A percentile compares a stretch with the other conserved stretches of the same genome.
Conservation (phyloP, 2,113 vertebrate genomes). For the Copsychus sechellarum region DNA sequence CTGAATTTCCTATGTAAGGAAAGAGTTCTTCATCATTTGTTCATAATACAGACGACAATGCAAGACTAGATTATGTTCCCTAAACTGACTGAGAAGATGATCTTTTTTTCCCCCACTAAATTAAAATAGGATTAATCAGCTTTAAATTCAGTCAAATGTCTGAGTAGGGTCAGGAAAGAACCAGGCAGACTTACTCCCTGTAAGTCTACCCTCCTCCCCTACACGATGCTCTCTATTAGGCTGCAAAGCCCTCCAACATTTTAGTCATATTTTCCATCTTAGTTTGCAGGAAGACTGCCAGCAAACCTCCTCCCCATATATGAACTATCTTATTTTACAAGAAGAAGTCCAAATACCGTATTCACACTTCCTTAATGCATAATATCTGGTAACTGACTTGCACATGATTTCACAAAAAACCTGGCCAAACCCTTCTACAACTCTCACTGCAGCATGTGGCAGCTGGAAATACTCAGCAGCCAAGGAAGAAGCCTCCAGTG, state of each 20-base stretch:
- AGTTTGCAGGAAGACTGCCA: conserved; percentile 42
- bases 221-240: neutral
- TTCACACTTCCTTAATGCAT: conserved; percentile 16
- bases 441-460: neutral
- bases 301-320: neutral
- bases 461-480: conserved; percentile 27
- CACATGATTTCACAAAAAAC: neutral
- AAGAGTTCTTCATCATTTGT: neutral
- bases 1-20: conserved; percentile 87
- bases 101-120: neutral
- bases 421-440: neutral
- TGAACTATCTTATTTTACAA: conserved; percentile 17
- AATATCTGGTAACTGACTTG: neutral
- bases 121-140: neutral
- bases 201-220: neutral
- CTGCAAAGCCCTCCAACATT: conserved; percentile 31
- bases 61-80: neutral
- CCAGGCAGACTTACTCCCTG: neutral
- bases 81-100: neutral
- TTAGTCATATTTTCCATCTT: conserved; percentile 58
- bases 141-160: neutral
- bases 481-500: neutral
- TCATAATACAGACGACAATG: neutral
- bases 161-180: neutral
- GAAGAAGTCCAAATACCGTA: conserved; percentile 13